phyloP scores from a whole-genome alignment of 1,140 invertebrate species.

The Trinorchestia longiramus region DNA sequence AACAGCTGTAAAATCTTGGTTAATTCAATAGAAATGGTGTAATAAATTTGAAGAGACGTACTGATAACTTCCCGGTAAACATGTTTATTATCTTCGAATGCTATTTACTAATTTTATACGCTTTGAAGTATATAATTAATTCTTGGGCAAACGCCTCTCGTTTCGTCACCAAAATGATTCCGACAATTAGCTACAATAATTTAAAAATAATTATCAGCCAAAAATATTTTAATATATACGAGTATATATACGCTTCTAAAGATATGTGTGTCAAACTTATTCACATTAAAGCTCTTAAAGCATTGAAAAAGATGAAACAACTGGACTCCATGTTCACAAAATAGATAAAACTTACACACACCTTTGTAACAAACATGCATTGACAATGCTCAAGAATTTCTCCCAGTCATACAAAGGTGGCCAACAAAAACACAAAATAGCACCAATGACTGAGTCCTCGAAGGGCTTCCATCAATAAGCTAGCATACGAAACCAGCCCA shows the following conservation, averaged over 20 bases:
- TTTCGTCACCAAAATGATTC: neutral
- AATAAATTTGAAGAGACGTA: neutral
- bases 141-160: neutral
- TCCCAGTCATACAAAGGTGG: neutral
- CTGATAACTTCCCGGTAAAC: neutral
- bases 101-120: neutral
- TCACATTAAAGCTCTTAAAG: neutral
- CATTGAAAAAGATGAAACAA: neutral
- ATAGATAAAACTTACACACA: neutral
- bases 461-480: neutral
- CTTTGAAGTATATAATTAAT: neutral
- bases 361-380: neutral
- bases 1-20: neutral
- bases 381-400: neutral
- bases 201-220: no score
- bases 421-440: neutral
- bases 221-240: neutral
- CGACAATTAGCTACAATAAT: no score
- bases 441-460: neutral
- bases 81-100: neutral
- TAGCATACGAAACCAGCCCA: neutral
- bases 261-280: neutral
- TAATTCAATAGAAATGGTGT: neutral
- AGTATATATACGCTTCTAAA: neutral
- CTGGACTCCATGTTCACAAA: neutral